Evolutionary conservation across 2,888 invertebrate genomes (phyloP), one percentile per base, ranked within the genome.

Genomic region (Calameuta idolon): DNA sequence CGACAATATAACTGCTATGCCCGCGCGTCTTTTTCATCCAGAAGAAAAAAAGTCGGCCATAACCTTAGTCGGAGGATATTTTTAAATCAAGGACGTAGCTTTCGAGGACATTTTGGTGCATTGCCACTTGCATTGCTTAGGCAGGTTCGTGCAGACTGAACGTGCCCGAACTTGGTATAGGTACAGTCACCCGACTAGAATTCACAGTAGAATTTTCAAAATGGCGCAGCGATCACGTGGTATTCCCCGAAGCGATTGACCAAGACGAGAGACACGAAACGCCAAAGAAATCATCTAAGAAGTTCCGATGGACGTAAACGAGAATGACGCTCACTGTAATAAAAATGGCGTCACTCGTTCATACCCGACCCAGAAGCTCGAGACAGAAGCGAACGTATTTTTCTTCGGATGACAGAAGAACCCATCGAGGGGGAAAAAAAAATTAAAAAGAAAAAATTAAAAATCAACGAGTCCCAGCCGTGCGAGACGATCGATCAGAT

Each of bases 91-190:
- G 77, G 77, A 75, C 77, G 69, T 30, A 77, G 12, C n/a, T n/a
- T 30, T 33, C 69, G 75, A 77, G 77, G 77, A 75, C 77, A 71
- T 77, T 77, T 77, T 75, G 75, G 77, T 75, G 75, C 77, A 77
- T 75, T 69, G 77, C 69, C 77, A 40, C 69, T 34, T 35, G 74
- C 35, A 74, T 34, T 37, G 37, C 34, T 34, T 35, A 34, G 23
- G 23, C 55, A 23, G 55, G 55, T 55, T 55, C 55, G 55, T 55
- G 55, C 2, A 55, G 55, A 23, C 55, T 23, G 55, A 55, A 55
- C 55, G 55, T 55, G 55, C 15, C 55, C 55, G 55, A 55, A 55
- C 55, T 55, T 9, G 55, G 55, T 5, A 55, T 23, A 1, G 55
- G 9, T 55, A 55, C 55, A 55, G 55, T 55, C 55, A 55, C 23